Base-by-base conservation (phyloP, 2,888 invertebrate species). In the Phortica okadai region DNA sequence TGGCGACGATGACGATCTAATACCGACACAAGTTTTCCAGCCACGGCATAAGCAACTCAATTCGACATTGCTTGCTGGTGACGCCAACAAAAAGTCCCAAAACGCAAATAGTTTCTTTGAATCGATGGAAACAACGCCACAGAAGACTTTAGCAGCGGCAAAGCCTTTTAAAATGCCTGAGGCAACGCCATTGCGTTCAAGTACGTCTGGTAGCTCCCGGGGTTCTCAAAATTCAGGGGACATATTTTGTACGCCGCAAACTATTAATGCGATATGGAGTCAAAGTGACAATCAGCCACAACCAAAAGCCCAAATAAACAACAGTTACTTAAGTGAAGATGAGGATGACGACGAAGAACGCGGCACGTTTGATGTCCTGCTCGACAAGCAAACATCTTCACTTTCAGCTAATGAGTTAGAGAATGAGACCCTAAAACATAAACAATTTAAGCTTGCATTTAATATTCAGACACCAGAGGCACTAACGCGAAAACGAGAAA, bases 281-380 rank as follows among this genome's bases (percentile, higher is more conserved):
- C 41, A 41, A 66, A 66, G 41, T 21, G 21, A 7, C 3, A 62
- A 8, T 33, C 33, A 33, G 33, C 33, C 33, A 7, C 16, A 21
- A 62, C 25, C 21, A 21, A 21, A 21, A 21, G 6, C 16, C 14
- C 3, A 21, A 33, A 67, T 11, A 54, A 59, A 16, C 1, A 7
- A 33, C 44, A 77, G 62, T 77, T 1, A 70, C n/a, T 6, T 79
- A 79, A 73, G 78, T 77, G n/a, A 78, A 64, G 59, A 69, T 58
- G 75, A 79, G 14, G 80, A 82, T 69, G 79, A 79, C 0, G 81
- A 80, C 1, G 82, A 82, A 10, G 79, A 80, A 7, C 74, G 76
- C 0, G 59, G 77, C 0, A 79, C 76, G 10, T 69, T 66, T 64
- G 76, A 77, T 75, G 76, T 72, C 50, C 66, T 56, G n/a, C 44